phyloP scores from a whole-genome alignment of 2,888 invertebrate genomes.

The Harmothoe impar region DNA sequence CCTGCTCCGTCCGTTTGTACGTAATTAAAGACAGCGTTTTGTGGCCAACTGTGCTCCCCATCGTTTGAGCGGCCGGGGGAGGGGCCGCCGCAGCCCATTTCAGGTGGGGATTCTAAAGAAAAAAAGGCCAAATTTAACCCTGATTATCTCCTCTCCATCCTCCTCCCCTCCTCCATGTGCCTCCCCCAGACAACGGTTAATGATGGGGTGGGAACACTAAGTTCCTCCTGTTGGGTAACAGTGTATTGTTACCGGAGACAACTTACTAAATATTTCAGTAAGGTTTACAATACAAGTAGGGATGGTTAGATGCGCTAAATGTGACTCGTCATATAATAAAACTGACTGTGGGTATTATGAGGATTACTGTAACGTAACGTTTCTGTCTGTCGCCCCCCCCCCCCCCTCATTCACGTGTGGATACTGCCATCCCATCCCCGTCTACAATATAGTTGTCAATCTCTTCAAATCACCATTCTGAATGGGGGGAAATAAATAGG shows the following conservation, averaged over 20 bases:
- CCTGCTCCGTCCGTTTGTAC: not conserved
- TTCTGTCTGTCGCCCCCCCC: too few relatives aligned
- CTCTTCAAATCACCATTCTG: too few relatives aligned
- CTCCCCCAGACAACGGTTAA: not conserved
- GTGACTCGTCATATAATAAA: too few relatives aligned
- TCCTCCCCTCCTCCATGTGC: not conserved
- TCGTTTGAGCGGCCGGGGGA: not conserved
- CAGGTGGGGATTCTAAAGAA: not conserved
- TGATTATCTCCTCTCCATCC: not conserved
- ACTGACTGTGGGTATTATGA: too few relatives aligned
- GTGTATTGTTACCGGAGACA: not conserved
- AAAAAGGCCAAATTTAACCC: constrained; percentile 15
- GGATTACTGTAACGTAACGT: too few relatives aligned
- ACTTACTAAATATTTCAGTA: too few relatives aligned
- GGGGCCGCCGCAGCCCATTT: not conserved
- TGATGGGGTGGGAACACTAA: not conserved
- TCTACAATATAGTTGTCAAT: too few relatives aligned
- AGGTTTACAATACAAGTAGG: too few relatives aligned
- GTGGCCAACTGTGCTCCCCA: not conserved
- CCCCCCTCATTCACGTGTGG: too few relatives aligned
- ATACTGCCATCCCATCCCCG: too few relatives aligned
- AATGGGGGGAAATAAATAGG: too few relatives aligned
- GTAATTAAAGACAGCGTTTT: constrained; percentile 15
- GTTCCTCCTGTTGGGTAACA: not conserved
- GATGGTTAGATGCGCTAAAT: too few relatives aligned